Evolutionary conservation across 2,888 invertebrate genomes (phyloP), one percentile per base, ranked within the genome.

Genomic region (Netelia inedita): DNA sequence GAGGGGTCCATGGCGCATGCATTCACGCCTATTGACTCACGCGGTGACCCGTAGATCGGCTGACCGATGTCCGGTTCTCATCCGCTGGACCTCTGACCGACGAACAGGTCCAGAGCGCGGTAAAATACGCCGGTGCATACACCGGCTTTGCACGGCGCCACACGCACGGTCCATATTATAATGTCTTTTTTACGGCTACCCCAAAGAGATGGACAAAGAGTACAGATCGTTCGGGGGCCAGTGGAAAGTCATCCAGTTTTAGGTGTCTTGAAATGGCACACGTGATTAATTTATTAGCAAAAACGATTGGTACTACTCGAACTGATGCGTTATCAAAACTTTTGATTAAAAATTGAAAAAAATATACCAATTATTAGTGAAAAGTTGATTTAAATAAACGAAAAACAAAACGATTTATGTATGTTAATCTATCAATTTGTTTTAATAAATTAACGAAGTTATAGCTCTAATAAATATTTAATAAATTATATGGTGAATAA

Each of bases 31-130:
- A 89, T 90, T 91, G 91, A 92, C 92, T 92, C 89, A 87, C 81
- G 88, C 88, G 85, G 87, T 88, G 89, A 89, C 90, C 88, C 89
- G 83, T 87, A 88, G 81, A 87, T 86, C 86, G 86, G 85, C 87
- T 66, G 79, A 82, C 81, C 82, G 80, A 83, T 82, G 86, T 88
- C 88, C 88, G 91, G 90, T 92, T 90, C 87, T 89, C 89, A 90
- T 90, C 85, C 75, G 82, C 90, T 91, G 92, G 91, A 92, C 91
- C 92, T 91, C 89, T 92, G 91, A 92, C 92, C 91, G 88, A 82
- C 80, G 89, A 89, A 90, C 92, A 92, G 92, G 92, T 92, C 91
- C 90, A 88, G 89, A 73, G 50, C 53, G 61, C 57, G 75, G 35
- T 61, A 19, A 69, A 28, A 73, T 68, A 75, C 72, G 73, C 53